phyloP scores from a whole-genome alignment of 2,797 vertebrate genomes.

The Eidolon dupreanum region DNA sequence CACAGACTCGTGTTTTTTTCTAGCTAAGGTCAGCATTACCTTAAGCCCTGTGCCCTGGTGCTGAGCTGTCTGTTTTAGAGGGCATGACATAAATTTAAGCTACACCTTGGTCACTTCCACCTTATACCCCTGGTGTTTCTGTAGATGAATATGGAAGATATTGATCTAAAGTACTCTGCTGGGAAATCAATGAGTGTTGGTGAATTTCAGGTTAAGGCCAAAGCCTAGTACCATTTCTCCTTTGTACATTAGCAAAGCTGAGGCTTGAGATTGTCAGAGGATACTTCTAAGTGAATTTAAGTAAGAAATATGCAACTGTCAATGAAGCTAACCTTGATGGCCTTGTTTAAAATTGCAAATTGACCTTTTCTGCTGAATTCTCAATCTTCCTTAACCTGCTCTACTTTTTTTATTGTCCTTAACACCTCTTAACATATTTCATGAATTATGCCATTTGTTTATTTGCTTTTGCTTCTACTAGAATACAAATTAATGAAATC shows the following conservation, averaged over 20 bases:
- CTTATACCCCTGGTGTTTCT: background rate
- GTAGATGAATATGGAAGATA: conserved; percentile 64
- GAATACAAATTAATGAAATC: background rate
- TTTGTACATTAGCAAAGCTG: background rate
- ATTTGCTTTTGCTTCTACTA: background rate
- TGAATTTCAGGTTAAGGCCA: conserved; percentile 47
- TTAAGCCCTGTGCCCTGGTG: conserved; percentile 6
- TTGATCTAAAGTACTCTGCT: conserved; percentile 55
- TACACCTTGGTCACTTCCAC: background rate
- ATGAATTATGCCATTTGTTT: background rate
- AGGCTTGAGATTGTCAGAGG: conserved; percentile 23
- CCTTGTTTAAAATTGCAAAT: conserved; percentile 19
- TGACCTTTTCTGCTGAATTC: background rate
- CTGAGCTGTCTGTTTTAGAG: background rate
- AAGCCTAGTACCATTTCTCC: background rate
- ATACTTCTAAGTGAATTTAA: background rate
- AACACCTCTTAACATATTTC: background rate
- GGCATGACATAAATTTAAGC: conserved; percentile 44
- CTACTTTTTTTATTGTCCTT: background rate
- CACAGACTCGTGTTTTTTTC: conserved; percentile 19
- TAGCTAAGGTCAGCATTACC: conserved; percentile 55
- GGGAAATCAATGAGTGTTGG: conserved; percentile 39
- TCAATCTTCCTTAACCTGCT: background rate
- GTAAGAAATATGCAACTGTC: background rate
- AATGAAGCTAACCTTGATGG: background rate